These are phyloP conservation scores for Cyclophora albipunctata DNA, from an alignment of 2,888 invertebrate genomes.

Conservation along the genomic window DNA sequence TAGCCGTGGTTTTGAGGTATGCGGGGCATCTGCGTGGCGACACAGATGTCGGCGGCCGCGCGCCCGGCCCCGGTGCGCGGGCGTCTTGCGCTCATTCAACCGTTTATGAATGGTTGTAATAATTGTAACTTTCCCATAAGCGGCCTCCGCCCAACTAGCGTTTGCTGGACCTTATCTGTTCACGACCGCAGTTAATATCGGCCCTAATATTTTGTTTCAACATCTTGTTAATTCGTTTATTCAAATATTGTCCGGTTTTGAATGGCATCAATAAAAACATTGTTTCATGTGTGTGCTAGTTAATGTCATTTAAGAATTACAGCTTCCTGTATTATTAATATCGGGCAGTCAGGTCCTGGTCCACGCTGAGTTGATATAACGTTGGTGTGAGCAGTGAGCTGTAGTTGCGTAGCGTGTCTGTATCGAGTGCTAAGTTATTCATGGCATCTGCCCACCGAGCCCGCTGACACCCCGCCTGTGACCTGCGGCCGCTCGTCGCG, in stretches of 20 bases:
- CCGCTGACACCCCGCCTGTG: conserved; percentile 12
- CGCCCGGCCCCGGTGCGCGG: conserved; percentile 37
- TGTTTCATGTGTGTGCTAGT: no score
- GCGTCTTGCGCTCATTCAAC: conserved; percentile 65
- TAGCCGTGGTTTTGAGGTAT: conserved; percentile 12
- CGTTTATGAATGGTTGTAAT: conserved; percentile 69
- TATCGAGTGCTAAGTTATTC: conserved; percentile 51
- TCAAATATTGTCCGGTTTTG: no score
- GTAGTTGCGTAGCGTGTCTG: no score
- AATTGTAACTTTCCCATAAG: conserved; percentile 67
- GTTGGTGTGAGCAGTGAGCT: no score
- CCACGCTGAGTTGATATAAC: no score
- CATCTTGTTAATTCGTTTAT: no score
- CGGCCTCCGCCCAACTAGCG: conserved; percentile 49
- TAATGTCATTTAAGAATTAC: no score
- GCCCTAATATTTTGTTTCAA: no score
- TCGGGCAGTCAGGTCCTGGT: no score
- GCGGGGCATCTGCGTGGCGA: conserved; percentile 35
- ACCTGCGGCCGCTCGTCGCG: conserved; percentile 16
- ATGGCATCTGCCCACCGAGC: conserved; percentile 38
- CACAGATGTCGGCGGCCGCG: conserved; percentile 49
- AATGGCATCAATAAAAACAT: no score
- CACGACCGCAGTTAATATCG: no score
- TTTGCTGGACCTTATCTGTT: conserved; percentile 22
- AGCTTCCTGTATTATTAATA: no score